These are phyloP conservation scores for Pseudanteris insignis DNA, from an alignment of 2,888 invertebrate species.

Conservation along the genomic window DNA sequence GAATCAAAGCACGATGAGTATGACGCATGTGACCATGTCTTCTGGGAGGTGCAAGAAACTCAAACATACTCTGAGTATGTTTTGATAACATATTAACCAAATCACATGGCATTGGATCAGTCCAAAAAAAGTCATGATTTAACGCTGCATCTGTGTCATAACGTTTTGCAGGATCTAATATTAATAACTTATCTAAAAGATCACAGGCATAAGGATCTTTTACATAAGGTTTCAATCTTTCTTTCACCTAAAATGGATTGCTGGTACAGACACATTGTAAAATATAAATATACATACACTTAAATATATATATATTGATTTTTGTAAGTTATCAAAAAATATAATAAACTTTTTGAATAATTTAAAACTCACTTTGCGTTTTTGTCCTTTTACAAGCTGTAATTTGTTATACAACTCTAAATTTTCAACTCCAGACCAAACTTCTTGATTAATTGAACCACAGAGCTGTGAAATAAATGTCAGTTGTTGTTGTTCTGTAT, in stretches of 20 bases:
- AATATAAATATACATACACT: too few relatives aligned
- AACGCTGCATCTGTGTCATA: conserved; percentile 91
- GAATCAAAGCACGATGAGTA: conserved; percentile 71
- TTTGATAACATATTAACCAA: conserved; percentile 91
- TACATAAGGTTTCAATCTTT: conserved; percentile 86
- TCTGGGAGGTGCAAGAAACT: conserved; percentile 84
- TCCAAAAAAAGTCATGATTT: conserved; percentile 99
- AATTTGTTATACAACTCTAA: conserved; percentile 89
- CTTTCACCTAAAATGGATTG: conserved; percentile 73
- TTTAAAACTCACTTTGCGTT: conserved; percentile 75
- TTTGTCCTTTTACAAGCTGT: conserved; percentile 87
- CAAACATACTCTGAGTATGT: conserved; percentile 93
- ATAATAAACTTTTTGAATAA: too few relatives aligned
- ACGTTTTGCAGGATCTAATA: conserved; percentile 89
- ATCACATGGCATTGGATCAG: conserved; percentile 94
- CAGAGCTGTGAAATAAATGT: conserved; percentile 94
- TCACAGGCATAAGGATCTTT: conserved; percentile 93
- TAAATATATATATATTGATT: too few relatives aligned
- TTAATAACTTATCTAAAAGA: conserved; percentile 88
- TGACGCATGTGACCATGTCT: conserved; percentile 77
- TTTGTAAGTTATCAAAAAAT: too few relatives aligned
- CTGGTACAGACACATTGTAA: too few relatives aligned
- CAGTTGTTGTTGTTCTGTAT: conserved; percentile 95
- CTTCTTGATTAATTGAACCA: conserved; percentile 91
- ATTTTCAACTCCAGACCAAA: conserved; percentile 93